Evolutionary conservation across 2,888 invertebrate species (phyloP), one percentile per base, ranked within the genome.

Genomic region (Gisinianus flammeolus): DNA sequence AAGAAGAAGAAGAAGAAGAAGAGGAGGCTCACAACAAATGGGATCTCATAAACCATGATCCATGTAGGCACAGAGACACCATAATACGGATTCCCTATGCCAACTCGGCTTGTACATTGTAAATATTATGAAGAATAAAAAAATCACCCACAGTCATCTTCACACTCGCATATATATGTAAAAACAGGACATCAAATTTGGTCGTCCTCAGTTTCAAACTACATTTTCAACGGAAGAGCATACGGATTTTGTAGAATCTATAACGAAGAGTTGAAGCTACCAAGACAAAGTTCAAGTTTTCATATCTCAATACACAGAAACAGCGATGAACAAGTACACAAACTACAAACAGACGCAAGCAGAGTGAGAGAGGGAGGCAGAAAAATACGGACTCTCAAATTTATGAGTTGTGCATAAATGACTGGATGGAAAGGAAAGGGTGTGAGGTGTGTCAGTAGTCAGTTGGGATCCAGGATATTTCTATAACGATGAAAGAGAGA

Each of bases 401-500:
- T 44, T 44, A 44, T 44, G 44, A 44, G 16, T 44, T 16, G 19
- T 44, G 19, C 44, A 44, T 44, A 44, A 44, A 44, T 44, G 19
- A 44, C 12, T 4, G 44, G 19, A 44, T 44, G 44, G 6, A 44
- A 44, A 19, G 19, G 44, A 44, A 44, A 2, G 35, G 35, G 12
- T 35, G 12, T 12, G 19, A 44, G 44, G 44, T 44, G 30, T 64
- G 64, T 64, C 28, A 64, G 3, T 26, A 16, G 24, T 26, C 26
- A 64, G 16, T 28, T 26, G 22, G 26, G 26, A 28, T 64, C 64
- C 64, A 64, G 26, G 28, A 44, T 44, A 64, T 64, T 28, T 16
- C 64, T 16, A 26, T 64, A 64, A 64, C 64, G 64, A 26, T 28
- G 64, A 64, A 6, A 28, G 54, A 26, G 24, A 54, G 71, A 71